Evolutionary conservation across 2,888 invertebrate species (phyloP).

Genomic region (Archaeoteleia sp.): DNA sequence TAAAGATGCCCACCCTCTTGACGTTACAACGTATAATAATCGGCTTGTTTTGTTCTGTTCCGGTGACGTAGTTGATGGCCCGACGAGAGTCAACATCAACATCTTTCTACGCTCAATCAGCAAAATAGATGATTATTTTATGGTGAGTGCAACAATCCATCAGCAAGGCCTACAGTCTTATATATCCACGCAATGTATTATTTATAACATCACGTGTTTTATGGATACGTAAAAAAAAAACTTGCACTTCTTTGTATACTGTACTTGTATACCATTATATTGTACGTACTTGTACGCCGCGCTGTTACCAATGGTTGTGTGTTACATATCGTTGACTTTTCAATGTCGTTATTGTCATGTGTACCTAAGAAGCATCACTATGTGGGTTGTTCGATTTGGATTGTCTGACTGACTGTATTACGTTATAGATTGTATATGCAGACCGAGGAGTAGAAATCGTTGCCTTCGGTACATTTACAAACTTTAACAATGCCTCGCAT

Average conservation of each 20-base stretch:
- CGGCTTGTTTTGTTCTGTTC: slow-evolving; percentile 75
- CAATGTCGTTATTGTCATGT: slow-evolving; percentile 70
- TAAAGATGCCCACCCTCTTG: slow-evolving; percentile 2
- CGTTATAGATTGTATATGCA: slow-evolving; percentile 22
- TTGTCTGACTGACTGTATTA: slow-evolving; percentile 56
- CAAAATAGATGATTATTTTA: slow-evolving; percentile 99
- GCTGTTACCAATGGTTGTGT: slow-evolving; percentile 66
- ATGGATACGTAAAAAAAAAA: slow-evolving; percentile 63
- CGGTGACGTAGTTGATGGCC: slow-evolving; percentile 81
- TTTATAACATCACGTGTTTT: slow-evolving; percentile 64
- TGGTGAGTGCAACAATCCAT: slow-evolving; percentile 85
- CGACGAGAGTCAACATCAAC: slow-evolving; percentile 94
- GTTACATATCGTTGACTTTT: slow-evolving; percentile 69
- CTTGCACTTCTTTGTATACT: slow-evolving; percentile 69
- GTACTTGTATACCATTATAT: slow-evolving; percentile 59
- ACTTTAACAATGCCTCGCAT: slow-evolving; percentile 2
- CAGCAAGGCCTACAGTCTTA: slow-evolving; percentile 47
- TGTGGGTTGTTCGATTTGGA: slow-evolving; percentile 65
- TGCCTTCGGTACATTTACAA: slow-evolving; percentile 16
- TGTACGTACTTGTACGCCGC: slow-evolving; percentile 59
- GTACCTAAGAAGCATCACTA: slow-evolving; percentile 56
- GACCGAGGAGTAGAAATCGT: slow-evolving; percentile 16
- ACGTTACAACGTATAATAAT: slow-evolving; percentile 57
- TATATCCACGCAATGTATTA: slow-evolving; percentile 50
- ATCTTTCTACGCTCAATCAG: slow-evolving; percentile 97